These are phyloP conservation scores for Liparis tanakae DNA, from an alignment of 2,797 vertebrate species.

Conservation along the genomic window DNA sequence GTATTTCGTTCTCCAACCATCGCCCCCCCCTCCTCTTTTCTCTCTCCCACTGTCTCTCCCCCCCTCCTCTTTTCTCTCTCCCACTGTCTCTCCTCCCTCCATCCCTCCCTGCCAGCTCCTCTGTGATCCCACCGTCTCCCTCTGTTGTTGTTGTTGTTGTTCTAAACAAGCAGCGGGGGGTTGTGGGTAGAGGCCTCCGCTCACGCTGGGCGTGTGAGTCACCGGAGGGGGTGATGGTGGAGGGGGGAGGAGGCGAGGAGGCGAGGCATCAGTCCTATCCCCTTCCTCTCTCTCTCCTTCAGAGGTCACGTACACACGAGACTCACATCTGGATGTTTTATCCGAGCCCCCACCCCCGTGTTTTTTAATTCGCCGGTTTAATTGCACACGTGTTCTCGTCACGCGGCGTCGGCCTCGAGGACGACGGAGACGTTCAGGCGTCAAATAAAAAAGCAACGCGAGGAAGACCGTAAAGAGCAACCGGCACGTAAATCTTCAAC, in stretches of 20 bases:
- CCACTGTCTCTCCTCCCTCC: slow-evolving; percentile 49
- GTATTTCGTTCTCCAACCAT: not conserved
- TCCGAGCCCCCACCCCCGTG: slow-evolving; percentile 1
- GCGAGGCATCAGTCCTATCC: slow-evolving; percentile 16
- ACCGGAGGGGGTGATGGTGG: slow-evolving; percentile 52
- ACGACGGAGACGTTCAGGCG: slow-evolving; percentile 49
- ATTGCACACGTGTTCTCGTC: slow-evolving; percentile 63
- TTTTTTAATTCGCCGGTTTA: slow-evolving; percentile 55
- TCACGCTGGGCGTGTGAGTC: slow-evolving; percentile 79
- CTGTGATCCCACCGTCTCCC: slow-evolving; percentile 77
- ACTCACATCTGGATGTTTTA: slow-evolving; percentile 21
- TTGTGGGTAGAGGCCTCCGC: slow-evolving; percentile 76
- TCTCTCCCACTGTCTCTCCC: slow-evolving; percentile 59
- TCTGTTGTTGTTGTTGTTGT: slow-evolving; percentile 83
- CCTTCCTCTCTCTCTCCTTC: slow-evolving; percentile 16
- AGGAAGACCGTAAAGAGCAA: slow-evolving; percentile 51
- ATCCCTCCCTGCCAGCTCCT: slow-evolving; percentile 61
- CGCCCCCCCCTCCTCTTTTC: slow-evolving; percentile 40
- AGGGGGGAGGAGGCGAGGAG: slow-evolving; percentile 7
- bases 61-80: slow-evolving; percentile 54
- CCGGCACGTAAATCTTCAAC: slow-evolving; percentile 60
- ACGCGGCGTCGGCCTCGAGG: slow-evolving; percentile 55
- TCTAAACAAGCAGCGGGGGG: slow-evolving; percentile 84
- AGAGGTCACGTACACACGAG: slow-evolving; percentile 34
- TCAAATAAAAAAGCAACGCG: slow-evolving; percentile 62